A percentile compares a stretch with the other conserved stretches of the same genome.
Conservation (phyloP, 2,797 vertebrate genomes). For the Streptopelia turtur region DNA sequence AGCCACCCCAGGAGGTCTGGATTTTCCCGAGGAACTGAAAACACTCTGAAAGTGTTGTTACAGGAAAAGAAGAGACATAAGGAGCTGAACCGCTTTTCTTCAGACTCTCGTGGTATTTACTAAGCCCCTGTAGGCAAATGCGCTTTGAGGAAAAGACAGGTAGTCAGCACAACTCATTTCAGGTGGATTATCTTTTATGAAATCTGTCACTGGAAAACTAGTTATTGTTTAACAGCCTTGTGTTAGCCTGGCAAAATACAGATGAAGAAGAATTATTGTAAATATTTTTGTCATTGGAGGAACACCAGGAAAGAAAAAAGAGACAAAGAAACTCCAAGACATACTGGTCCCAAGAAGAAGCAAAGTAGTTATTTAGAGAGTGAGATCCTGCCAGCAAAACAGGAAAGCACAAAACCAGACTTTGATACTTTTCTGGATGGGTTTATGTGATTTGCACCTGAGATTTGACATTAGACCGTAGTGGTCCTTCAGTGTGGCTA, state of each 20-base stretch:
- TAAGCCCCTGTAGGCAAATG: neutral
- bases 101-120: neutral
- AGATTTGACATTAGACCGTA: neutral
- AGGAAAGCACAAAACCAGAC: neutral
- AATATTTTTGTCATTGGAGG: neutral
- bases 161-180: neutral
- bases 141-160: neutral
- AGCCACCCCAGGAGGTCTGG: neutral
- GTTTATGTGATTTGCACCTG: neutral
- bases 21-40: neutral
- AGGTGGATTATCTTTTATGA: neutral
- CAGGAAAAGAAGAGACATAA: neutral
- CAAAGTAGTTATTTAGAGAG: neutral
- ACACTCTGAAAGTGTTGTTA: rapidly evolving
- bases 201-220: neutral
- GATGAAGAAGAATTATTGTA: neutral
- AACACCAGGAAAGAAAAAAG: neutral
- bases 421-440: neutral
- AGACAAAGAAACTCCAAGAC: neutral
- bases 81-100: neutral
- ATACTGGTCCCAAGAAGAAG: rapidly evolving
- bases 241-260: neutral
- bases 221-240: neutral
- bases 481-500: neutral
- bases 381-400: neutral